phyloP scores from a whole-genome alignment of 2,888 invertebrate genomes.

The Scrobipalpa atriplicella region DNA sequence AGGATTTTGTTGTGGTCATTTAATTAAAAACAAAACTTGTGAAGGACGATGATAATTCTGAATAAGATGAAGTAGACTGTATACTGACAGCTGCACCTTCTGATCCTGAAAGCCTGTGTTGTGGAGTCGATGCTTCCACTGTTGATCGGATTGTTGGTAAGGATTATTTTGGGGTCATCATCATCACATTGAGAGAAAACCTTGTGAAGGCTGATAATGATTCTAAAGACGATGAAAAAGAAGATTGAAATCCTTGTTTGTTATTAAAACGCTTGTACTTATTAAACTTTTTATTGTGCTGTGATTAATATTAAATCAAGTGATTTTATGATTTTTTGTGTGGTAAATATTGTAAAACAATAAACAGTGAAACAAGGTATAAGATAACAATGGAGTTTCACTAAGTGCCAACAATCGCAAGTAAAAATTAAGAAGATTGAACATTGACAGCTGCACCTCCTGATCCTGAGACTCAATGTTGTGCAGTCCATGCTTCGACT shows the following conservation, averaged over 20 bases:
- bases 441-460: conserved; percentile 49
- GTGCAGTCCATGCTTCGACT: conserved; percentile 53
- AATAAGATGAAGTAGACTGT: neutral
- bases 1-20: neutral
- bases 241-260: too few species aligned
- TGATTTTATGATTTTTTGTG: too few species aligned
- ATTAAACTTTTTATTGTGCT: too few species aligned
- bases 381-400: too few species aligned
- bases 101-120: neutral
- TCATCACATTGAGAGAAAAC: neutral
- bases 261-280: too few species aligned
- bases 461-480: conserved; percentile 52
- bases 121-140: neutral
- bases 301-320: too few species aligned
- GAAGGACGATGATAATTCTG: neutral
- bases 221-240: neutral
- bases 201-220: neutral
- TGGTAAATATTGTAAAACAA: too few species aligned
- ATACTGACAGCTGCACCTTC: neutral
- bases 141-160: neutral
- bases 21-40: neutral
- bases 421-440: too few species aligned
- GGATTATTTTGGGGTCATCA: neutral
- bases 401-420: too few species aligned
- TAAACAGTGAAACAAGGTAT: too few species aligned